phyloP scores from a whole-genome alignment of 2,888 invertebrate genomes.

The Cotesia congregata region DNA sequence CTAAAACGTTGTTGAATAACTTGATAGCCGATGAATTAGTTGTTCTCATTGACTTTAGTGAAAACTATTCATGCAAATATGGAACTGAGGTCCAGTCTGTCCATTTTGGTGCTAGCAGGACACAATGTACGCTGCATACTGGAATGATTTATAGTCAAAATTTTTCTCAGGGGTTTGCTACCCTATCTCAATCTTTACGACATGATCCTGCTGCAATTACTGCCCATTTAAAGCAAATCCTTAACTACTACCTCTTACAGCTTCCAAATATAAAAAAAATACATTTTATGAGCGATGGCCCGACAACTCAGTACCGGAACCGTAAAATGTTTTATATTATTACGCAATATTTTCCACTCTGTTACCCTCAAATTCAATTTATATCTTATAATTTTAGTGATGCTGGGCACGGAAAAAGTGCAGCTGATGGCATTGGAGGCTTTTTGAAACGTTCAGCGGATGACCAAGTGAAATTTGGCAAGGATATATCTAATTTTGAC shows the following conservation, averaged over 20 bases:
- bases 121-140: conserved; percentile 42
- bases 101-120: conserved; percentile 45
- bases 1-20: conserved; percentile 19
- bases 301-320: conserved; percentile 43
- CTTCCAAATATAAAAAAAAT: conserved; percentile 36
- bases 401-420: conserved; percentile 41
- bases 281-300: conserved; percentile 44
- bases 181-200: conserved; percentile 41
- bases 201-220: conserved; percentile 44
- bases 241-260: conserved; percentile 32
- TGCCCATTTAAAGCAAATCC: conserved; percentile 38
- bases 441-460: too few relatives aligned
- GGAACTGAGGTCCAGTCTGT: conserved; percentile 44
- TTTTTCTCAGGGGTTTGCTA: conserved; percentile 43
- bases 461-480: too few relatives aligned
- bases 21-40: conserved; percentile 23
- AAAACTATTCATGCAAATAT: conserved; percentile 46
- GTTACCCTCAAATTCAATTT: conserved; percentile 35
- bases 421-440: conserved; percentile 36
- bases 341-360: conserved; percentile 38
- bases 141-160: conserved; percentile 39
- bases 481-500: too few relatives aligned
- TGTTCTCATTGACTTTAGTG: conserved; percentile 44
- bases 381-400: conserved; percentile 44
- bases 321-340: conserved; percentile 43